Evolutionary conservation across 2,113 vertebrate genomes (phyloP).

Genomic region (Enhydra lutris): DNA sequence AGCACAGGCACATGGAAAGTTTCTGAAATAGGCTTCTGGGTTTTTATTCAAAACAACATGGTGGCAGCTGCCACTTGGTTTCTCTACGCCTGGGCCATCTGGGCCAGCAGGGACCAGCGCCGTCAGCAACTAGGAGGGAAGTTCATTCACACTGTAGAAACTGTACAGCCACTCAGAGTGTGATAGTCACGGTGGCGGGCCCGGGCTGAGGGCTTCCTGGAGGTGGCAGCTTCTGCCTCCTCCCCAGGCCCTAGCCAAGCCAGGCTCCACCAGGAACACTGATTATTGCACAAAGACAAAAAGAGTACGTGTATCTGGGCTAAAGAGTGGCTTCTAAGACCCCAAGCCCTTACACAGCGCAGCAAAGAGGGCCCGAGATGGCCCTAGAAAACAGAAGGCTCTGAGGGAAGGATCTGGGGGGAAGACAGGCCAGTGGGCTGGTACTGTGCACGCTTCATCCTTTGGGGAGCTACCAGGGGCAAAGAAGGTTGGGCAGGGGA

Average conservation of each 20-base stretch:
- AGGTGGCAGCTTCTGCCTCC: not conserved
- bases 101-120: slow-evolving; percentile 67
- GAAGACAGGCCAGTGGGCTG: not conserved
- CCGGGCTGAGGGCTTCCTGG: not conserved
- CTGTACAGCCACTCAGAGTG: slow-evolving; percentile 56
- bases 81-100: not conserved
- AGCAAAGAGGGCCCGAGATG: slow-evolving; percentile 51
- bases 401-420: not conserved
- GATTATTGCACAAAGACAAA: slow-evolving; percentile 71
- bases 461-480: not conserved
- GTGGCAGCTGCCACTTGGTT: not conserved
- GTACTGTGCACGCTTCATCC: not conserved
- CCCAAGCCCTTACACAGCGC: slow-evolving; percentile 54
- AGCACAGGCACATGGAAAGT: not conserved
- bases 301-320: slow-evolving; percentile 48
- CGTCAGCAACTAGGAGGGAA: slow-evolving; percentile 65
- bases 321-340: slow-evolving; percentile 49
- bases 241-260: not conserved
- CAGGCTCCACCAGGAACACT: slow-evolving; percentile 16
- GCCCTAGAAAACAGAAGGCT: not conserved
- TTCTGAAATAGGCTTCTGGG: slow-evolving; percentile 60
- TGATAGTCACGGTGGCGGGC: slow-evolving; percentile 47
- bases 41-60: slow-evolving; percentile 69
- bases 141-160: slow-evolving; percentile 60
- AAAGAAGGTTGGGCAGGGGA: not conserved